Conservation (phyloP, 2,797 vertebrate genomes). For the Oryzias dopingdopingensis region DNA sequence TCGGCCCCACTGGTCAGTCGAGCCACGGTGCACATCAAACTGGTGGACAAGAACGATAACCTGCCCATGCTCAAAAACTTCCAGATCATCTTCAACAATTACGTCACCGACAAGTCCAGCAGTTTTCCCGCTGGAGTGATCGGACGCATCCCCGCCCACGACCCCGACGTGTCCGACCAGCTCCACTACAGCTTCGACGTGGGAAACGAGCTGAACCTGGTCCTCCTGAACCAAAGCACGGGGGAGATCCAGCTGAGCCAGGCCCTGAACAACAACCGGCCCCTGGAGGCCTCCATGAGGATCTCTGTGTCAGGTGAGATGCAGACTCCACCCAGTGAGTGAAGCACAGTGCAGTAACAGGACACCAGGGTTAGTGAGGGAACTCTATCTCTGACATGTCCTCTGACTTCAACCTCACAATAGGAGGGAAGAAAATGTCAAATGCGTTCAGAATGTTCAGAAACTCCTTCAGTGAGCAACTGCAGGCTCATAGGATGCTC, state of each 20-base stretch:
- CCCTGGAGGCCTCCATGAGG: constrained; percentile 92
- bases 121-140: constrained; percentile 92
- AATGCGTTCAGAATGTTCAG: too few relatives aligned
- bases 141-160: constrained; percentile 87
- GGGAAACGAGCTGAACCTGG: constrained; percentile 91
- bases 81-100: constrained; percentile 97
- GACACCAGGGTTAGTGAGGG: constrained; percentile 13
- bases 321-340: constrained; percentile 38
- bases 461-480: too few relatives aligned
- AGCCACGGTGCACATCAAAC: constrained; percentile 89
- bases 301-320: constrained; percentile 92
- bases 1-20: constrained; percentile 94
- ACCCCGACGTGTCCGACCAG: constrained; percentile 89
- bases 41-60: constrained; percentile 92
- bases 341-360: constrained; percentile 14
- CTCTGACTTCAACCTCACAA: constrained; percentile 16
- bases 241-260: constrained; percentile 91
- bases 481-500: too few relatives aligned
- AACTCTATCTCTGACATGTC: constrained; percentile 11
- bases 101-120: constrained; percentile 89
- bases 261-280: constrained; percentile 93
- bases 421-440: too few relatives aligned
- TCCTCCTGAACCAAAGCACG: constrained; percentile 88
- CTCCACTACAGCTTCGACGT: constrained; percentile 88
- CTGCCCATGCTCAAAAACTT: constrained; percentile 90